Percentiles rank a stretch among this genome's conserved stretches.
Conservation (phyloP, 2,113 vertebrate genomes). For the Ramphastos sulfuratus region DNA sequence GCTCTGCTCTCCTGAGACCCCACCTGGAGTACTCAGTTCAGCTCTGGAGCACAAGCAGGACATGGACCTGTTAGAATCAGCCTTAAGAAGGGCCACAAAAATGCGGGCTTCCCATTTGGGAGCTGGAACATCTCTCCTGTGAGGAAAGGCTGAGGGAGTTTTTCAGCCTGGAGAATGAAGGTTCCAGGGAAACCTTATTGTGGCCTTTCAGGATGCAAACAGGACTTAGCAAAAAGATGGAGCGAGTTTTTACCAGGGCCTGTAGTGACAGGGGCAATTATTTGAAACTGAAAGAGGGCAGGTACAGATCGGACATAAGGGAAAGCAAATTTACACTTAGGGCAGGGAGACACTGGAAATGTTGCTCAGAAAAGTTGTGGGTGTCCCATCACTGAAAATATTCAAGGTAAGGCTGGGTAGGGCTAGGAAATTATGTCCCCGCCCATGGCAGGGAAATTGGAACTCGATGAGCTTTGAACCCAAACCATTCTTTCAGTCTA, state of each 20-base stretch:
- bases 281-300: not conserved
- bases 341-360: not conserved
- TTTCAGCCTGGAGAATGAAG: not conserved
- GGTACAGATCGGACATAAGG: not conserved
- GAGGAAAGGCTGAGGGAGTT: not conserved
- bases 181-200: not conserved
- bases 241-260: not conserved
- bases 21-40: not conserved
- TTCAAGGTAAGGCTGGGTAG: not conserved
- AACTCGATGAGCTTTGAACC: rapidly evolving
- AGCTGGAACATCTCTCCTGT: not conserved
- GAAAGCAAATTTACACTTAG: too few species aligned
- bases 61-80: too few species aligned
- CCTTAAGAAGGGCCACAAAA: not conserved
- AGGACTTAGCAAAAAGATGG: not conserved
- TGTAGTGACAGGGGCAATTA: not conserved
- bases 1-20: not conserved
- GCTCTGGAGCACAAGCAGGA: not conserved
- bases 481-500: not conserved
- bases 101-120: not conserved
- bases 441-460: not conserved
- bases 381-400: not conserved
- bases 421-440: not conserved
- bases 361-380: too few species aligned
- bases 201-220: not conserved